These are phyloP conservation scores for Tiliqua scincoides DNA, from an alignment of 2,113 vertebrate species.

Conservation along the genomic window DNA sequence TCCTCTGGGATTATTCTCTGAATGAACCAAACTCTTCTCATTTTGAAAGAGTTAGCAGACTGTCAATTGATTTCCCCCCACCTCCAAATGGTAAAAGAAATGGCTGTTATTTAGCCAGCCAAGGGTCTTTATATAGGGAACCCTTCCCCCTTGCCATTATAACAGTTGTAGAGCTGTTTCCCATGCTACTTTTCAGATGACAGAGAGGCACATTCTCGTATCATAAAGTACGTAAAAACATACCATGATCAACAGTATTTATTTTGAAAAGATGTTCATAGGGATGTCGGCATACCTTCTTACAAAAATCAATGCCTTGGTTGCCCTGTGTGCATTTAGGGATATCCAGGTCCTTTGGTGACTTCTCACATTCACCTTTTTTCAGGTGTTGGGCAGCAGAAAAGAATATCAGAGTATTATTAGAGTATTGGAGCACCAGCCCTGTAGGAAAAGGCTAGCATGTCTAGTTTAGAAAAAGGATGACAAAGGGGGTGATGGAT, in stretches of 20 bases:
- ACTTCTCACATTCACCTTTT: no score
- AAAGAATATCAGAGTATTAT: no score
- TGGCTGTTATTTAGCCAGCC: slow-evolving; percentile 17
- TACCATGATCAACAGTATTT: not conserved
- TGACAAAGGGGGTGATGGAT: no score
- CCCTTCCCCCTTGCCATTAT: not conserved
- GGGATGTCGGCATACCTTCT: not conserved
- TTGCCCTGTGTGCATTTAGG: not conserved
- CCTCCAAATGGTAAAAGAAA: slow-evolving; percentile 12
- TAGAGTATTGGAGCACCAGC: no score
- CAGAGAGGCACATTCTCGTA: not conserved
- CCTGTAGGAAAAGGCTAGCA: no score
- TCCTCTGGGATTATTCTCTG: slow-evolving; percentile 46
- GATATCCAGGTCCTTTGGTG: no score
- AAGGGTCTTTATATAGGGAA: slow-evolving; percentile 1
- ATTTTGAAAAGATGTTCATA: not conserved
- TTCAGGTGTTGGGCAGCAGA: no score
- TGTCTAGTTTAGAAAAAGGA: no score
- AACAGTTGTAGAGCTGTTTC: not conserved
- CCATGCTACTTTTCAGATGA: not conserved
- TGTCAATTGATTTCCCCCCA: slow-evolving; percentile 25
- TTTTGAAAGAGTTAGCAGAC: slow-evolving; percentile 32
- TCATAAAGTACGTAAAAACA: not conserved
- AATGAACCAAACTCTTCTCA: slow-evolving; percentile 26
- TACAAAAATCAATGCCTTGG: no score